phyloP scores from a whole-genome alignment of 2,113 vertebrate species.

The Mobula birostris region DNA sequence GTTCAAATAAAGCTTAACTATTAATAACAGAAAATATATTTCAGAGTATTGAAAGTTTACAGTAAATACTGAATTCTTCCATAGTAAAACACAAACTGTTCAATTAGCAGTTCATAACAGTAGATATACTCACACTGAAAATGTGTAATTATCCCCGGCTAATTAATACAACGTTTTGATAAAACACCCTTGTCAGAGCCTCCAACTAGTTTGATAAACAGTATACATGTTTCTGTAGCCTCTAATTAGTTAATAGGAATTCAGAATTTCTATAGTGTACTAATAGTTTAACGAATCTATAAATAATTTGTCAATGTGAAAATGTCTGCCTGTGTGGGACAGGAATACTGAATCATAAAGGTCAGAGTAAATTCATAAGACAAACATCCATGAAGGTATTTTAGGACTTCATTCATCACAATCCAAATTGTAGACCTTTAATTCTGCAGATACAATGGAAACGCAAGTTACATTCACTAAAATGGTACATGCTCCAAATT shows the following conservation, averaged over 20 bases:
- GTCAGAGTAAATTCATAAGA: not conserved
- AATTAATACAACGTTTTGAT: slow-evolving; percentile 30
- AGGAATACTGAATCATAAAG: slow-evolving; percentile 43
- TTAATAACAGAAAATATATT: not conserved
- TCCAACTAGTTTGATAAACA: slow-evolving; percentile 42
- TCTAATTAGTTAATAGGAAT: slow-evolving; percentile 51
- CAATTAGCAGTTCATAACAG: slow-evolving; percentile 12
- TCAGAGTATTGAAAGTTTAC: not conserved
- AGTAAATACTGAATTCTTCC: too few relatives aligned
- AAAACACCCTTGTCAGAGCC: slow-evolving; percentile 42
- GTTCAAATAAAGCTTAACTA: not conserved
- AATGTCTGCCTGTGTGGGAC: slow-evolving; percentile 46
- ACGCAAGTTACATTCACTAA: not conserved
- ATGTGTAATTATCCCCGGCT: slow-evolving; percentile 12
- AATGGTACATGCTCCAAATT: not conserved
- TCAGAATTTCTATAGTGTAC: slow-evolving; percentile 46
- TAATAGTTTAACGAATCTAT: slow-evolving; percentile 48
- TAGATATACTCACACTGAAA: slow-evolving; percentile 20
- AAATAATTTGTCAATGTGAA: slow-evolving; percentile 57
- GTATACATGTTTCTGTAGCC: slow-evolving; percentile 43
- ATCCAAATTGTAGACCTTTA: not conserved
- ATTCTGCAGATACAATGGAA: not conserved
- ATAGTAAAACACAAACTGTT: not conserved
- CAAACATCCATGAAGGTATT: not conserved
- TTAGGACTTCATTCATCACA: not conserved